These are phyloP conservation scores for Melanaphis sacchari DNA, from an alignment of 1,140 invertebrate genomes.

Conservation along the genomic window DNA sequence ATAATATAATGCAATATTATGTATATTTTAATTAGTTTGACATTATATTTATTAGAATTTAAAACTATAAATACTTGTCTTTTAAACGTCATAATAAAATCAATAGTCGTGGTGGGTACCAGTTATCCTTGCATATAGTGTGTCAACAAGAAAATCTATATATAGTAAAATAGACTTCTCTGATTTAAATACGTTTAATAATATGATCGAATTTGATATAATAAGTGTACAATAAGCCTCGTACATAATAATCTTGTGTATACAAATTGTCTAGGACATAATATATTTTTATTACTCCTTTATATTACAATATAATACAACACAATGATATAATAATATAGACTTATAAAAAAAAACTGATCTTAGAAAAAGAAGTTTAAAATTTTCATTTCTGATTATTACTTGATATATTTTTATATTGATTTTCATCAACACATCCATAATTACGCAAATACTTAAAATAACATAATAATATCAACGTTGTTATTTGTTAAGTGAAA, in stretches of 20 bases:
- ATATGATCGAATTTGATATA: neutral
- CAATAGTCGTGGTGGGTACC: neutral
- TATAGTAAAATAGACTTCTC: neutral
- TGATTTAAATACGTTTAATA: neutral
- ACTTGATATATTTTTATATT: neutral
- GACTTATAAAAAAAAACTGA: neutral
- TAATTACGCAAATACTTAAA: no score
- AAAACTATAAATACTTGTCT: neutral
- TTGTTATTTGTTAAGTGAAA: neutral
- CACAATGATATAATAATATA: neutral
- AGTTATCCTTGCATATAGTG: neutral
- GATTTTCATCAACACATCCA: neutral
- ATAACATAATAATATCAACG: neutral
- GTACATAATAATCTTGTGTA: neutral
- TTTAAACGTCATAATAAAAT: neutral
- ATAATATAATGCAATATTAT: no score
- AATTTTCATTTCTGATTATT: neutral
- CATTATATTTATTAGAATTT: neutral
- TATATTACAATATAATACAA: neutral
- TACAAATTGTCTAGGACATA: neutral
- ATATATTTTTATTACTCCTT: conserved; percentile 9
- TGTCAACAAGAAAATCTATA: neutral
- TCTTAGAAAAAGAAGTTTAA: neutral
- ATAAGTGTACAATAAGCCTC: neutral
- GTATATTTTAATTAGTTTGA: neutral